Percentiles rank a stretch among this genome's conserved stretches.
Evolutionary conservation across 2,113 vertebrate species (phyloP).

Genomic region (Psittacula cyanocephala): DNA sequence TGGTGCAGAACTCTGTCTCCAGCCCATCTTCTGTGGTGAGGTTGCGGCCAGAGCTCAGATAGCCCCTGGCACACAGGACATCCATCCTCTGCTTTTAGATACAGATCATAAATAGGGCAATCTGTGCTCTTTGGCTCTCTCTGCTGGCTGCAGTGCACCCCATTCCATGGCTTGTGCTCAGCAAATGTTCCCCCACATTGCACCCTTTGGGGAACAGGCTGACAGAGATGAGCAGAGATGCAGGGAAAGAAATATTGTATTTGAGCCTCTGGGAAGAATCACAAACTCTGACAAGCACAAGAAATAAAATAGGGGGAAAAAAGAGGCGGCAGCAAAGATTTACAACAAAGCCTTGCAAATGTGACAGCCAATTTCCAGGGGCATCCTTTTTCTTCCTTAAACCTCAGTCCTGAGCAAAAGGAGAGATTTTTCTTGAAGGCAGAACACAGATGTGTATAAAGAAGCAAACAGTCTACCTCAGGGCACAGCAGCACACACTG

Average conservation of each 20-base stretch:
- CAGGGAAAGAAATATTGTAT: not conserved
- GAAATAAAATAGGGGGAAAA: not conserved
- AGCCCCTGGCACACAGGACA: not conserved
- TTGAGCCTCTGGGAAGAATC: not conserved
- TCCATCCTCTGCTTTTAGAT: not conserved
- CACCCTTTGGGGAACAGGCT: not conserved
- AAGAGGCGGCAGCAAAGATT: not conserved
- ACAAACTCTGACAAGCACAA: not conserved
- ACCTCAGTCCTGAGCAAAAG: not conserved
- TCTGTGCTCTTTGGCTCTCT: constrained; percentile 54
- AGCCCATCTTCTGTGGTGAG: not conserved
- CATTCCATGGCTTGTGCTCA: not conserved
- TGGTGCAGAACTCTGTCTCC: not conserved
- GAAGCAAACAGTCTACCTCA: fast-evolving
- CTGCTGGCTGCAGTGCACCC: constrained; percentile 49
- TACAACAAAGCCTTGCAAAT: not conserved
- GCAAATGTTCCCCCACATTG: fast-evolving
- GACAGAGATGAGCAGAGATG: not conserved
- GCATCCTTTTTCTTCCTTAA: not conserved
- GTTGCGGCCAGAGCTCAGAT: fast-evolving
- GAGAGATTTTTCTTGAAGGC: not conserved
- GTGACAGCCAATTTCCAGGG: not conserved
- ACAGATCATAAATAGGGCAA: not conserved
- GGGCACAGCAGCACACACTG: not conserved
- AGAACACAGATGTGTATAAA: not conserved